Evolutionary conservation across 2,888 invertebrate genomes (phyloP).

Genomic region (Sericinus montela): DNA sequence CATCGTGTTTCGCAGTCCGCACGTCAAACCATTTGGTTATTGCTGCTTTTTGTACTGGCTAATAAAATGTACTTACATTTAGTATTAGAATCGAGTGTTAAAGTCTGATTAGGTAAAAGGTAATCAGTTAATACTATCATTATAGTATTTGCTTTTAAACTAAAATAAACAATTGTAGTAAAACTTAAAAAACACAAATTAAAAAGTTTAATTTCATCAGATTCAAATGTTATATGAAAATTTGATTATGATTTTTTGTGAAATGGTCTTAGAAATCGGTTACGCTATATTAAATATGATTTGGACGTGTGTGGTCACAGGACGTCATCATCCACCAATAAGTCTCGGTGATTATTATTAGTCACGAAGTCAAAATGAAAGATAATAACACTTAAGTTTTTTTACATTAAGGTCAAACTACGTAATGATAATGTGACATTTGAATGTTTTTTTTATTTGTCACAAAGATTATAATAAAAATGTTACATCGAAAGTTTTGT

Average conservation of each 20-base stretch:
- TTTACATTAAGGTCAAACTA: slow-evolving; percentile 6
- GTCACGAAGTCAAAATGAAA: slow-evolving; percentile 53
- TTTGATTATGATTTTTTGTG: not conserved
- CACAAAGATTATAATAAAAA: not conserved
- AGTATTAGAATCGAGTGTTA: no score
- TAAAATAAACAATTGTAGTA: no score
- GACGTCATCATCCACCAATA: slow-evolving; percentile 43
- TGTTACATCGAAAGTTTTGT: no score
- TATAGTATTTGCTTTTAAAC: no score
- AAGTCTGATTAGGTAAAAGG: no score
- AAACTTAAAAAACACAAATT: no score
- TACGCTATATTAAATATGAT: slow-evolving; percentile 28
- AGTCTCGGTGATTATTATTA: slow-evolving; percentile 43
- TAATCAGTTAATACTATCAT: no score
- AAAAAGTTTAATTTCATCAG: no score
- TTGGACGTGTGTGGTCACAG: slow-evolving; percentile 36
- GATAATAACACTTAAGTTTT: slow-evolving; percentile 17
- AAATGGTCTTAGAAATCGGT: slow-evolving; percentile 25
- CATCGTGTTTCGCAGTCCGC: no score
- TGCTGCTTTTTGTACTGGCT: no score
- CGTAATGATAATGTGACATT: not conserved
- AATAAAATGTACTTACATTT: no score
- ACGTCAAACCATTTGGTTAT: no score
- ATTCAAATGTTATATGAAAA: not conserved
- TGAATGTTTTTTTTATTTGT: not conserved